phyloP scores from a whole-genome alignment of 2,113 vertebrate genomes.

The Callorhinus ursinus region DNA sequence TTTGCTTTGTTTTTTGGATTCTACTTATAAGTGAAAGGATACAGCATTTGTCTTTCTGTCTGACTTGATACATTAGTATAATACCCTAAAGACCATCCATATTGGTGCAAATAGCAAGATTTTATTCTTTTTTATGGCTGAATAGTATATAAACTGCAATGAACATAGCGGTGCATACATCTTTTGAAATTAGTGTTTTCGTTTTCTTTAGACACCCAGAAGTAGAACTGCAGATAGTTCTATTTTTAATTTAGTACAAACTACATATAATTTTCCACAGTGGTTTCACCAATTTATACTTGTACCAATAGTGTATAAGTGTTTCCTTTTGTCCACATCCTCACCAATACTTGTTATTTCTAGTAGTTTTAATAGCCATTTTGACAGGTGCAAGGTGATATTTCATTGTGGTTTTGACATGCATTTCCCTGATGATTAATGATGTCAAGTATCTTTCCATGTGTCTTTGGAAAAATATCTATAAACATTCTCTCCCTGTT shows the following conservation, averaged over 20 bases:
- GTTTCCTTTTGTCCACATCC: not conserved
- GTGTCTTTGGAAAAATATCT: not conserved
- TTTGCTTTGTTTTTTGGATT: not conserved
- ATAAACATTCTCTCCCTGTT: not conserved
- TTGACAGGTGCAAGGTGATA: not conserved
- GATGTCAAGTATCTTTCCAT: not conserved
- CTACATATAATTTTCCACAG: not conserved
- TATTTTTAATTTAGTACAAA: not conserved
- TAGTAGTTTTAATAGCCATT: not conserved
- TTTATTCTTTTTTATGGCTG: not conserved
- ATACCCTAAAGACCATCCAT: not conserved
- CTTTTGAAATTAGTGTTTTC: not conserved
- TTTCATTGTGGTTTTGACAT: not conserved
- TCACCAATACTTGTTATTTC: not conserved
- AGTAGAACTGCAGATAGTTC: not conserved
- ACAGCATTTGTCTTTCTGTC: not conserved
- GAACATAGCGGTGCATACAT: not conserved
- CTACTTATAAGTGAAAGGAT: not conserved
- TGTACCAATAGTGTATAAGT: not conserved
- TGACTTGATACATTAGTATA: not conserved
- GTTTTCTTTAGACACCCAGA: not conserved
- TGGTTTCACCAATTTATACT: not conserved
- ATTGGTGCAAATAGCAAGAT: not conserved
- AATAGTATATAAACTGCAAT: not conserved
- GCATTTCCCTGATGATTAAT: not conserved